Percentiles rank a stretch among this genome's conserved stretches.
phyloP scores from a whole-genome alignment of 1,140 invertebrate species.

The Hyles vespertilio region DNA sequence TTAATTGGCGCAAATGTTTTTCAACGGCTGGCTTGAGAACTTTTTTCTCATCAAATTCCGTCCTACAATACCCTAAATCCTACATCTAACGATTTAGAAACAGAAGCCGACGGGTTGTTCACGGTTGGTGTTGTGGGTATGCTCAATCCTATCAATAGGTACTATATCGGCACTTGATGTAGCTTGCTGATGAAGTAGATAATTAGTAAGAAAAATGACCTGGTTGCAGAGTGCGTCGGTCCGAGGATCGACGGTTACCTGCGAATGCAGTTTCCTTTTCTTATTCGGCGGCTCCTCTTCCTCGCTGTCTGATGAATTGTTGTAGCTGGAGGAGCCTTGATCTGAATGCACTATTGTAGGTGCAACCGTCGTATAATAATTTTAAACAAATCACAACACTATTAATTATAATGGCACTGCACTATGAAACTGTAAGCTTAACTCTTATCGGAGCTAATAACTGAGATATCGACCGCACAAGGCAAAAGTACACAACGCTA shows the following conservation, averaged over 20 bases:
- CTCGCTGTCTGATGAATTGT: background rate
- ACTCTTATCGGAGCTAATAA: background rate
- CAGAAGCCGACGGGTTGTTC: too few relatives aligned
- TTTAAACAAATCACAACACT: background rate
- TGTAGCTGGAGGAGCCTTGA: background rate
- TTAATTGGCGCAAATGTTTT: too few relatives aligned
- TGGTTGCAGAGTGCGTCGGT: slow-evolving; percentile 20
- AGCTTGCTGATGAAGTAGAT: slow-evolving; percentile 16
- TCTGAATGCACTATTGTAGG: background rate
- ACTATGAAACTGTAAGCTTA: background rate
- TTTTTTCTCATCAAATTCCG: too few relatives aligned
- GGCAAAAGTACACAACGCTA: slow-evolving; percentile 12
- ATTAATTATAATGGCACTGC: background rate
- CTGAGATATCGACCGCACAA: background rate
- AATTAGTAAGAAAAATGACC: slow-evolving; percentile 19
- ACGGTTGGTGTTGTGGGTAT: too few relatives aligned
- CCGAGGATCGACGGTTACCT: slow-evolving; percentile 21
- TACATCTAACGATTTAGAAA: too few relatives aligned
- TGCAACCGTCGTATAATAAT: background rate
- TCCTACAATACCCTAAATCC: too few relatives aligned
- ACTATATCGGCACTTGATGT: background rate
- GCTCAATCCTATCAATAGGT: too few relatives aligned
- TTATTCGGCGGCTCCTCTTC: slow-evolving; percentile 2
- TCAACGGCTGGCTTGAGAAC: too few relatives aligned
- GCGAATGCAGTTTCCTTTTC: background rate